These are phyloP conservation scores for Pteropus alecto DNA, from an alignment of 2,113 vertebrate genomes.

Conservation along the genomic window DNA sequence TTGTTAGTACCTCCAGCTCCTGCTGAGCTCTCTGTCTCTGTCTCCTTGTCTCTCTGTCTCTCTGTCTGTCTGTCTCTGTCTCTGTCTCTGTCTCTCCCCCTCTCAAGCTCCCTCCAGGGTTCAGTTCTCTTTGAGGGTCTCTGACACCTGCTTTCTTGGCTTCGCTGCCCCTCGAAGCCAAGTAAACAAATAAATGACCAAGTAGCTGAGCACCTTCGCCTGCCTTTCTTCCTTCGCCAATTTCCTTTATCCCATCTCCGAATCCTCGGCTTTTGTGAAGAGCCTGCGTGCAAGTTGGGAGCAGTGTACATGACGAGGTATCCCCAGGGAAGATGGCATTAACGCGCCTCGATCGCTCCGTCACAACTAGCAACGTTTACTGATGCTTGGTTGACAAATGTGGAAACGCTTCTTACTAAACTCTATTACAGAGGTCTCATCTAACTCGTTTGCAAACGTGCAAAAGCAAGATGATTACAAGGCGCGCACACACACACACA, in stretches of 20 bases:
- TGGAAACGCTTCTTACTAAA: too few species aligned
- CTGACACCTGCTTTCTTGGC: not conserved
- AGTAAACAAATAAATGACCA: not conserved
- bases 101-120: too few species aligned
- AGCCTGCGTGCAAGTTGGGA: not conserved
- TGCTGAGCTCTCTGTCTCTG: too few species aligned
- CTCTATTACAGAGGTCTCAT: not conserved
- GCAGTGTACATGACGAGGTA: not conserved
- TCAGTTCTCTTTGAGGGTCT: not conserved
- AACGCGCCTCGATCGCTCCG: not conserved
- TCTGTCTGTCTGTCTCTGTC: too few species aligned
- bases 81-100: too few species aligned
- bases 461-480: rapidly evolving
- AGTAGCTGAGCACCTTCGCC: not conserved
- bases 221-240: too few species aligned
- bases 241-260: not conserved
- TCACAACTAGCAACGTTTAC: not conserved
- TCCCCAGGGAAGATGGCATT: not conserved
- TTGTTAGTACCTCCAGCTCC: not conserved
- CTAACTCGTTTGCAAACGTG: not conserved
- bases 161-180: not conserved
- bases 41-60: too few species aligned
- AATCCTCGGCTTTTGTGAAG: not conserved
- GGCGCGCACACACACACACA: not conserved
- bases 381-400: not conserved